Conservation (phyloP, 2,113 vertebrate species). For the Circaetus cinerascens region DNA sequence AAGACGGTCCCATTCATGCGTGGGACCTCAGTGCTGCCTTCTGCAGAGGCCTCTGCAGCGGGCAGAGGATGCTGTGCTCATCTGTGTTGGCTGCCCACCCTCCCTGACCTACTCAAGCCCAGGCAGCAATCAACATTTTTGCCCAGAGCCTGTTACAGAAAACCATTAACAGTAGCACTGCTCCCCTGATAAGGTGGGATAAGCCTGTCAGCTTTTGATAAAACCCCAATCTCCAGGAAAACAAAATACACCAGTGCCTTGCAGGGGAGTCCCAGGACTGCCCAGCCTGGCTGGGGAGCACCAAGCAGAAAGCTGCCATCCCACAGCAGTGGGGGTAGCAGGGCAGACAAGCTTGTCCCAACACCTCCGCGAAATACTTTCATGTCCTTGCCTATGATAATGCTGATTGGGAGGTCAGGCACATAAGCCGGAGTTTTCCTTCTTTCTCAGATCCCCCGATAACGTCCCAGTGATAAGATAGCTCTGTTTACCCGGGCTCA, state of each 20-base stretch:
- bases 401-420: neutral
- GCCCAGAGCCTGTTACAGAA: neutral
- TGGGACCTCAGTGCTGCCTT: neutral
- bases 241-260: neutral
- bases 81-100: rapidly evolving
- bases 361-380: neutral
- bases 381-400: neutral
- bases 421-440: neutral
- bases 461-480: neutral
- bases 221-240: neutral
- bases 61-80: neutral
- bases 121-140: neutral
- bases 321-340: neutral
- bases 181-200: conserved; percentile 32
- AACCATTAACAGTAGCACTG: conserved; percentile 16
- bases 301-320: neutral
- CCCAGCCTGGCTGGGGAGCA: neutral
- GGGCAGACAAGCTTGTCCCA: neutral
- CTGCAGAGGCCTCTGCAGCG: rapidly evolving
- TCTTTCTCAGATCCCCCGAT: neutral
- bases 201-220: conserved; percentile 47
- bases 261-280: neutral
- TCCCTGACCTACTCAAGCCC: rapidly evolving
- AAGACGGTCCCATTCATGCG: rapidly evolving
- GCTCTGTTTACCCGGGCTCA: neutral